Conservation (phyloP, 2,888 invertebrate species). For the Himalopsyche anomala region DNA sequence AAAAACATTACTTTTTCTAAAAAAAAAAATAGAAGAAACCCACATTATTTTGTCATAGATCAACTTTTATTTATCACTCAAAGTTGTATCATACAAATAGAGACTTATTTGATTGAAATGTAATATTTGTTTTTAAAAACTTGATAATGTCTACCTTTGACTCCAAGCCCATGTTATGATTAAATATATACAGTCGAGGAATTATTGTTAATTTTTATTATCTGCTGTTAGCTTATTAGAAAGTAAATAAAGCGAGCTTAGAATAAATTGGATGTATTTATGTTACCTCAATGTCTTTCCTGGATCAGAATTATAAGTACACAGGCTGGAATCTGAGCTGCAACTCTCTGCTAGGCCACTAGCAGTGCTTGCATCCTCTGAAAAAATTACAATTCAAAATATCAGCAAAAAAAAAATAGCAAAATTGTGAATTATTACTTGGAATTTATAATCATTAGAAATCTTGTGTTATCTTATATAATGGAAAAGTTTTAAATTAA, state of each 20-base stretch:
- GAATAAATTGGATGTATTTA: background rate
- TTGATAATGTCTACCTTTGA: background rate
- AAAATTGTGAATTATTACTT: no score
- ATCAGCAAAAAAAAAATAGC: background rate
- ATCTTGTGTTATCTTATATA: no score
- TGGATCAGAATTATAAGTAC: conserved; percentile 57
- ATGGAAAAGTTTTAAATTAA: no score
- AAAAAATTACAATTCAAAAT: background rate
- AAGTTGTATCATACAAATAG: no score
- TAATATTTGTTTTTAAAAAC: no score
- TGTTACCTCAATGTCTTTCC: conserved; percentile 55
- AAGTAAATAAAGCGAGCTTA: conserved; percentile 33
- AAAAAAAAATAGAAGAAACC: no score
- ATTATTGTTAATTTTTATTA: conserved; percentile 39
- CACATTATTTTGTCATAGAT: no score
- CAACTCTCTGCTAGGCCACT: conserved; percentile 65
- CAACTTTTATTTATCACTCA: no score
- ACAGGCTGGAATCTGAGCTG: conserved; percentile 64
- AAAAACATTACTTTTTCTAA: no score
- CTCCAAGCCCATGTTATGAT: conserved; percentile 32
- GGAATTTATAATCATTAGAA: no score
- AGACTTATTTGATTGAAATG: no score
- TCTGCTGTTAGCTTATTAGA: background rate
- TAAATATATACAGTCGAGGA: background rate
- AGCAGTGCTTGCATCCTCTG: conserved; percentile 64